phyloP scores from a whole-genome alignment of 1,140 invertebrate genomes.

The Zaprionus vittiger region DNA sequence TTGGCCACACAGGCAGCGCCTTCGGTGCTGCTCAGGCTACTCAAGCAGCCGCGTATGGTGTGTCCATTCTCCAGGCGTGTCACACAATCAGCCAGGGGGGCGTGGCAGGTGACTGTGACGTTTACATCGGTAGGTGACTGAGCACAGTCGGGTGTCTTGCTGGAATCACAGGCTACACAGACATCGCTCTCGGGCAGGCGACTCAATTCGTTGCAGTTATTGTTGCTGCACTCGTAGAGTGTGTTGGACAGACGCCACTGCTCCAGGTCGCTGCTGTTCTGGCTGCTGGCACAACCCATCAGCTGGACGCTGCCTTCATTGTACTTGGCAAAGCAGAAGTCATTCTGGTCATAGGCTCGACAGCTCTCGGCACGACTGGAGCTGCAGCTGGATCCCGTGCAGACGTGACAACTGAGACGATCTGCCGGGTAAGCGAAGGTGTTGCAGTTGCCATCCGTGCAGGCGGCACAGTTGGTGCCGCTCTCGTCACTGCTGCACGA shows the following conservation, averaged over 20 bases:
- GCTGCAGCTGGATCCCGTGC: constrained; percentile 32
- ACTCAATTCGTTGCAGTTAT: constrained; percentile 59
- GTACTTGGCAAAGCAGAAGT: constrained; percentile 78
- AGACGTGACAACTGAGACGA: constrained; percentile 68
- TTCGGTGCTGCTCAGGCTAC: constrained; percentile 37
- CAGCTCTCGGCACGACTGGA: constrained; percentile 49
- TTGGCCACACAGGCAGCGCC: constrained; percentile 48
- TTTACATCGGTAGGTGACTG: constrained; percentile 52
- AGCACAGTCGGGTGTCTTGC: constrained; percentile 56
- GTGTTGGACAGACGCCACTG: constrained; percentile 56
- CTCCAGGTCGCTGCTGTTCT: constrained; percentile 57
- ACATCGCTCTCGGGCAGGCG: constrained; percentile 45
- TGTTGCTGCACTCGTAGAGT: constrained; percentile 54
- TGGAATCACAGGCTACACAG: constrained; percentile 72
- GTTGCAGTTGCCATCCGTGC: constrained; percentile 54
- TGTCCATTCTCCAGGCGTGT: constrained; percentile 51
- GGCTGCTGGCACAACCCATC: constrained; percentile 68
- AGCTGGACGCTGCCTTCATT: constrained; percentile 44
- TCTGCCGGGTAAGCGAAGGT: constrained; percentile 65
- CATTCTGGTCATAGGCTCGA: constrained; percentile 39
- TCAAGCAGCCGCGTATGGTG: constrained; percentile 71
- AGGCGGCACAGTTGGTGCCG: constrained; percentile 60
- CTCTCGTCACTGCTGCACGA: constrained; percentile 52
- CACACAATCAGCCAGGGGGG: constrained; percentile 57
- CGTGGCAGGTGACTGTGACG: constrained; percentile 41